Conservation (phyloP, 1,140 invertebrate species). For the Helicoverpa zea region DNA sequence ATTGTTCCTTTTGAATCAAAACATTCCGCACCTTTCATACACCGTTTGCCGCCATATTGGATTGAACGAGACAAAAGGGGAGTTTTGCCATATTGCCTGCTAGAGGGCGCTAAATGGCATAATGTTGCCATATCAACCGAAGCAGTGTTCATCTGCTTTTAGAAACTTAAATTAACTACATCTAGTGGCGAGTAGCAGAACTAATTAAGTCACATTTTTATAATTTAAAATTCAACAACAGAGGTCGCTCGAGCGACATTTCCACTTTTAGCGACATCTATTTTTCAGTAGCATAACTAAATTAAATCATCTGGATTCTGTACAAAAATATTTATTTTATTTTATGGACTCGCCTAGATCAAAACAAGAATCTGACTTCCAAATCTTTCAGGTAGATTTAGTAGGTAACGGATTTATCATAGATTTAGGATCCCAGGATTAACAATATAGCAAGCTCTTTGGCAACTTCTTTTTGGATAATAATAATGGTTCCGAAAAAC, state of each 20-base stretch:
- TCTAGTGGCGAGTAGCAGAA: constrained; percentile 5
- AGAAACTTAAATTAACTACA: not conserved
- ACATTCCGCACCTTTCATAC: constrained; percentile 83
- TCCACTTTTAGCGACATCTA: not conserved
- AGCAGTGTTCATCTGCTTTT: constrained; percentile 2
- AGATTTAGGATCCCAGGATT: too few relatives aligned
- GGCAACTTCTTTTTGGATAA: too few relatives aligned
- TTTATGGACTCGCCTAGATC: too few relatives aligned
- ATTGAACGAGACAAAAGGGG: constrained; percentile 83
- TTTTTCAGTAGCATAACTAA: not conserved
- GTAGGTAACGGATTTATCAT: too few relatives aligned
- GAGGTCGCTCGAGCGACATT: too few relatives aligned
- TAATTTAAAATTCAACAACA: too few relatives aligned
- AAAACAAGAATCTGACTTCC: too few relatives aligned
- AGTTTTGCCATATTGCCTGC: constrained; percentile 60
- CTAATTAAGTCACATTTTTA: not conserved
- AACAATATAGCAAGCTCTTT: too few relatives aligned
- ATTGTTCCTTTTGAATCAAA: constrained; percentile 81
- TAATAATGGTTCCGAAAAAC: too few relatives aligned
- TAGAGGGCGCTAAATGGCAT: constrained; percentile 63
- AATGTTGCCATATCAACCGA: constrained; percentile 61
- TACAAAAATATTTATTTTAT: too few relatives aligned
- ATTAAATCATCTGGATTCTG: not conserved
- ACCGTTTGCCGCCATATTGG: constrained; percentile 84
- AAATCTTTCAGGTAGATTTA: too few relatives aligned